Evolutionary conservation across 2,797 vertebrate species (phyloP).

Genomic region (Ptychadena robeensis): DNA sequence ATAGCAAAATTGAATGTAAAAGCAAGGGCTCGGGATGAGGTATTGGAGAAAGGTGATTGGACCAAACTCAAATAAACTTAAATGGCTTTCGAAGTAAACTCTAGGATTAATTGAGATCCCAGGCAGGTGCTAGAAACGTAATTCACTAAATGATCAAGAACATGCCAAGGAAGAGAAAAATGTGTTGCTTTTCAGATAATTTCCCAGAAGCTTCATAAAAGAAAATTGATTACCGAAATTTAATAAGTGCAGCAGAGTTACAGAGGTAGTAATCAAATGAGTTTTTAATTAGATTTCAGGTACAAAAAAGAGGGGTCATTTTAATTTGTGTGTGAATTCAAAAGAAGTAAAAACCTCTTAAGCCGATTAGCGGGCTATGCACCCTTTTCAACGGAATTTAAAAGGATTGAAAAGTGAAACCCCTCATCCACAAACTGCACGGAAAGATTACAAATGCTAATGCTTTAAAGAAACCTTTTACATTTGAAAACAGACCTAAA

Average conservation of each 20-base stretch:
- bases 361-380: conserved; percentile 70
- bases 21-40: conserved; percentile 64
- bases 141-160: conserved; percentile 77
- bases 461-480: conserved; percentile 48
- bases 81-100: conserved; percentile 73
- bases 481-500: not conserved
- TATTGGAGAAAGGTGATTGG: conserved; percentile 64
- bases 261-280: conserved; percentile 81
- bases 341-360: conserved; percentile 69
- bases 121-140: conserved; percentile 76
- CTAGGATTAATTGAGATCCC: conserved; percentile 75
- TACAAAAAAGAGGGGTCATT: conserved; percentile 71
- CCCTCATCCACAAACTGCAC: not conserved
- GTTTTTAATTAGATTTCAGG: conserved; percentile 81
- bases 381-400: conserved; percentile 76
- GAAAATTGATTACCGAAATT: conserved; percentile 80
- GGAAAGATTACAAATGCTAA: not conserved
- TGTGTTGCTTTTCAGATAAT: conserved; percentile 82
- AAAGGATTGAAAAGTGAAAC: conserved; percentile 24
- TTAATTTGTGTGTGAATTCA: conserved; percentile 72
- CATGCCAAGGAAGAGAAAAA: conserved; percentile 78
- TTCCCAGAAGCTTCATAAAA: conserved; percentile 85
- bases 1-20: conserved; percentile 64
- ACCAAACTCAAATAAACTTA: conserved; percentile 72
- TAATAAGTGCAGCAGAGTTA: conserved; percentile 79